Percentiles rank a stretch among this genome's conserved stretches.
phyloP scores from a whole-genome alignment of 2,888 invertebrate genomes.

The Aphrophora alni region DNA sequence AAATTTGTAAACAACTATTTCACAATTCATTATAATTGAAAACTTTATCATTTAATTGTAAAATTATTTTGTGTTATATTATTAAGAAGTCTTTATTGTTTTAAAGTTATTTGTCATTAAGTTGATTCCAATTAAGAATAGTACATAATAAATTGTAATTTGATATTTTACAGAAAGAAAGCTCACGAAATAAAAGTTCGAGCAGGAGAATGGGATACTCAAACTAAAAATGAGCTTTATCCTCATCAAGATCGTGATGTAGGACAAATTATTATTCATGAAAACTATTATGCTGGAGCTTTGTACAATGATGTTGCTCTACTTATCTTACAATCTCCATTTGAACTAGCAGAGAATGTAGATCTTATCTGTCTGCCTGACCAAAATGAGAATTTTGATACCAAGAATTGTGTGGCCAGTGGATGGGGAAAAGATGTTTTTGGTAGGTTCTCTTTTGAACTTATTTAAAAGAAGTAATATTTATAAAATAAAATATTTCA shows the following conservation, averaged over 20 bases:
- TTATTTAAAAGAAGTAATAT: no score
- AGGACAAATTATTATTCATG: slow-evolving; percentile 59
- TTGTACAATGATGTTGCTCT: slow-evolving; percentile 73
- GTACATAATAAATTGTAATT: no score
- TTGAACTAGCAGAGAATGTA: slow-evolving; percentile 69
- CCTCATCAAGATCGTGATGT: slow-evolving; percentile 70
- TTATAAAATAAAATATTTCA: no score
- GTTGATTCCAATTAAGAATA: no score
- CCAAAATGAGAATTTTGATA: slow-evolving; percentile 59
- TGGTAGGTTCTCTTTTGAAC: no score
- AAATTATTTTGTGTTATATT: no score
- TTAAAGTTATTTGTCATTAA: no score
- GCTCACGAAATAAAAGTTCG: slow-evolving; percentile 57
- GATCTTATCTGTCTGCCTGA: slow-evolving; percentile 75
- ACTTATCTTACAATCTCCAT: slow-evolving; percentile 64
- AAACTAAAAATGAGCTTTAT: slow-evolving; percentile 72
- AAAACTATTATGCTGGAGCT: slow-evolving; percentile 65
- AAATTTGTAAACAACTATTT: no score
- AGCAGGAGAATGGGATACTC: slow-evolving; percentile 87
- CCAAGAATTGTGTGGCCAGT: slow-evolving; percentile 70
- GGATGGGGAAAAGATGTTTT: slow-evolving; percentile 83
- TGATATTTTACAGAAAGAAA: neutral
- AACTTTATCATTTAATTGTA: no score
- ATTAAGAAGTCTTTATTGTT: no score
- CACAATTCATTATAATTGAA: no score